Conservation (phyloP, 2,888 invertebrate genomes). For the Petrolisthes cinctipes region DNA sequence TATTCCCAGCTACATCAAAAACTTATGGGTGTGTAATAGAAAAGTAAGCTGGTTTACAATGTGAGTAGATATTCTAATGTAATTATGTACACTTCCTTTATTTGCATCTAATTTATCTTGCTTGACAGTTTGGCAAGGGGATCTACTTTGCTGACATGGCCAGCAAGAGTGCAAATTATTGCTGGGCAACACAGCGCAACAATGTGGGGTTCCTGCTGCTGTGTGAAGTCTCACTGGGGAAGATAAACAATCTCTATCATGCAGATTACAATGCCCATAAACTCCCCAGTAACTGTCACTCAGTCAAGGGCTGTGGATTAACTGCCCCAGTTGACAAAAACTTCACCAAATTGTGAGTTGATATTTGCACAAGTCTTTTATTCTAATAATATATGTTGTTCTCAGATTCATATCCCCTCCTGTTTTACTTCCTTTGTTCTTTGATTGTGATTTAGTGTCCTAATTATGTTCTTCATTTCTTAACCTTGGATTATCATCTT, state of each 20-base stretch:
- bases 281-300: conserved; percentile 86
- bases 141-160: conserved; percentile 99
- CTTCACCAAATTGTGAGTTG: conserved; percentile 70
- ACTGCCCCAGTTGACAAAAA: conserved; percentile 84
- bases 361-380: neutral
- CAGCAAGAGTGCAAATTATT: conserved; percentile 97
- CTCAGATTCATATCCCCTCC: neutral
- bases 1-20: no score
- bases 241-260: conserved; percentile 71
- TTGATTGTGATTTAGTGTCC: no score
- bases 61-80: no score
- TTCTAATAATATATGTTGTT: neutral
- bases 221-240: conserved; percentile 95
- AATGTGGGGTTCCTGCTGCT: conserved; percentile 86
- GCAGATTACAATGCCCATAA: conserved; percentile 81
- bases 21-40: no score
- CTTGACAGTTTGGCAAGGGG: conserved; percentile 96
- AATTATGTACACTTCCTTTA: no score
- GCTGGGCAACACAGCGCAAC: conserved; percentile 79
- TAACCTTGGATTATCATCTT: no score
- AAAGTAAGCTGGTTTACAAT: no score
- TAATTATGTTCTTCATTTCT: no score
- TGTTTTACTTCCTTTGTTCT: no score
- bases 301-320: conserved; percentile 87
- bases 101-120: no score